Evolutionary conservation across 2,797 vertebrate genomes (phyloP), one percentile per base, ranked within the genome.

Genomic region (Galaxias olidus): DNA sequence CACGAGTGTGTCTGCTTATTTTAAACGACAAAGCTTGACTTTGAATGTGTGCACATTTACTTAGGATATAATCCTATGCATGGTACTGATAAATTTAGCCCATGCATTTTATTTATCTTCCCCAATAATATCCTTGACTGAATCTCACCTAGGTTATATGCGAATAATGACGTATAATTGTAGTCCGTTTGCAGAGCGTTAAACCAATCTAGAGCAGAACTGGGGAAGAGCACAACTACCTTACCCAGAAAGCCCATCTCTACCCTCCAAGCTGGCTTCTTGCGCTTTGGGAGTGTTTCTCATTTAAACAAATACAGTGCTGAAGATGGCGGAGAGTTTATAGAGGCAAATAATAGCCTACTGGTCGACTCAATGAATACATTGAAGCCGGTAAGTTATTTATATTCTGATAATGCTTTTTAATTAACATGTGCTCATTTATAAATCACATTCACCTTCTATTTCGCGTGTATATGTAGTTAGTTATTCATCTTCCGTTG

Each of bases 241-340:
- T 66, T 82, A 92, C 94, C 96, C 95, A 92, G 47, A 79, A 75
- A 54, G 4, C 90, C 14, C 0, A 0, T 74, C 78, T 88, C 58
- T 10, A 51, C 19, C 63, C 82, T 80, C 86, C 79, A 81, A 84
- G 80, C 91, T 90, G 83, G 85, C 90, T 84, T 89, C 83, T 91
- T 91, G 87, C 85, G 88, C 89, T 90, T 89, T 84, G 89, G 91
- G 94, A 94, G 92, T 93, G 92, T 95, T 94, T 95, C 92, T 92
- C 93, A 94, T 95, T 96, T 94, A 94, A 96, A 97, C 93, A 94
- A 74, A 91, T 93, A 91, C 92, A 87, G 92, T 79, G 90, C 92
- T 86, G 94, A 97, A 98, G 93, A 94, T 97, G 96, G 97, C 95
- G 95, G 96, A 93, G 90, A 78, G 88, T 89, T 91, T 88, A 86